phyloP scores from a whole-genome alignment of 2,797 vertebrate species.

The Gadopsis marmoratus region DNA sequence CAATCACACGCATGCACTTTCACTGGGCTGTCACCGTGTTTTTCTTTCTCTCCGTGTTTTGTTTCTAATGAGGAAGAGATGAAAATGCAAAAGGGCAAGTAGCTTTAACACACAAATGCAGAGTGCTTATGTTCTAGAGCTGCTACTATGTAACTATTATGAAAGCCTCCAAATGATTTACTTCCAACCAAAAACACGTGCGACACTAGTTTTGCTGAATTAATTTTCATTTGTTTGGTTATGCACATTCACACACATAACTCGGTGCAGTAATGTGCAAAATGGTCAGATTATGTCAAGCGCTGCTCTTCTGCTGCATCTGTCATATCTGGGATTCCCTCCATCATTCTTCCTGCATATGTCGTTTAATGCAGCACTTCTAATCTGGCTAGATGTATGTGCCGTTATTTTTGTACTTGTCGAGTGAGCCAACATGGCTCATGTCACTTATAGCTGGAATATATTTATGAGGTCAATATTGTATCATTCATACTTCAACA shows the following conservation, averaged over 20 bases:
- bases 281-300: neutral
- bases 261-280: too few species aligned
- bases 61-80: neutral
- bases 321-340: neutral
- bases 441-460: neutral
- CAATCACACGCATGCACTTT: slow-evolving; percentile 60
- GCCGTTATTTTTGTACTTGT: neutral
- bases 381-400: too few species aligned
- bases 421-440: neutral
- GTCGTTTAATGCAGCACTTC: neutral
- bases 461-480: neutral
- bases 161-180: neutral
- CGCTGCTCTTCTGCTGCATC: neutral
- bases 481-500: neutral
- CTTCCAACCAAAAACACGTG: neutral
- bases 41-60: slow-evolving; percentile 8
- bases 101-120: neutral
- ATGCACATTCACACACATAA: too few species aligned
- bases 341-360: neutral
- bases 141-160: neutral
- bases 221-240: neutral
- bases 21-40: slow-evolving; percentile 40
- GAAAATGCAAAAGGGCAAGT: slow-evolving; percentile 10
- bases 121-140: neutral
- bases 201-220: neutral